Evolutionary conservation across 2,888 invertebrate genomes (phyloP).

Genomic region (Sialis fuliginosa): DNA sequence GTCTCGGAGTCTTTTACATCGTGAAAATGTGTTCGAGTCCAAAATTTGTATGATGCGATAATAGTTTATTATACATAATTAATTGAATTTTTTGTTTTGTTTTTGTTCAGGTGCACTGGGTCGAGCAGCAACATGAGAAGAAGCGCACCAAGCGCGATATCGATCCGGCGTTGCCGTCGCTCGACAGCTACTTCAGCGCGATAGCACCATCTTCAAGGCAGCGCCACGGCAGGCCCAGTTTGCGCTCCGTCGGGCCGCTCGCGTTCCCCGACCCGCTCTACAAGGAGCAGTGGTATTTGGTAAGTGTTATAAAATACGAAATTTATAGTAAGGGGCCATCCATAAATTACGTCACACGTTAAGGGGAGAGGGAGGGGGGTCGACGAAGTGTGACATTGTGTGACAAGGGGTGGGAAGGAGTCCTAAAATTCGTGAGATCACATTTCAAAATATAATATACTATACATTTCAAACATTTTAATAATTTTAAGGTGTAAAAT

Average conservation of each 20-base stretch:
- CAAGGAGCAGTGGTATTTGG: constrained; percentile 96
- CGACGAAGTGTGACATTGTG: too few relatives aligned
- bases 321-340: background rate
- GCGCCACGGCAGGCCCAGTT: constrained; percentile 23
- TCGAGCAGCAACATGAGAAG: constrained; percentile 86
- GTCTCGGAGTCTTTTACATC: too few relatives aligned
- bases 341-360: too few relatives aligned
- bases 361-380: too few relatives aligned
- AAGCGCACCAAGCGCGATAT: constrained; percentile 78
- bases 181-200: constrained; percentile 25
- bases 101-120: constrained; percentile 63
- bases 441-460: too few relatives aligned
- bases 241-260: constrained; percentile 27
- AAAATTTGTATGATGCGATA: background rate
- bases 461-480: too few relatives aligned
- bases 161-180: constrained; percentile 34
- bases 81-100: too few relatives aligned
- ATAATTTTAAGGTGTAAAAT: too few relatives aligned
- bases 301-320: constrained; percentile 34
- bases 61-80: background rate
- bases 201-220: constrained; percentile 26
- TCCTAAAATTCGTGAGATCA: background rate
- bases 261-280: constrained; percentile 82
- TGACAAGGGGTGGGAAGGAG: too few relatives aligned
- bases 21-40: too few relatives aligned